Conservation (phyloP, 2,888 invertebrate species). For the Sepiola atlantica region DNA sequence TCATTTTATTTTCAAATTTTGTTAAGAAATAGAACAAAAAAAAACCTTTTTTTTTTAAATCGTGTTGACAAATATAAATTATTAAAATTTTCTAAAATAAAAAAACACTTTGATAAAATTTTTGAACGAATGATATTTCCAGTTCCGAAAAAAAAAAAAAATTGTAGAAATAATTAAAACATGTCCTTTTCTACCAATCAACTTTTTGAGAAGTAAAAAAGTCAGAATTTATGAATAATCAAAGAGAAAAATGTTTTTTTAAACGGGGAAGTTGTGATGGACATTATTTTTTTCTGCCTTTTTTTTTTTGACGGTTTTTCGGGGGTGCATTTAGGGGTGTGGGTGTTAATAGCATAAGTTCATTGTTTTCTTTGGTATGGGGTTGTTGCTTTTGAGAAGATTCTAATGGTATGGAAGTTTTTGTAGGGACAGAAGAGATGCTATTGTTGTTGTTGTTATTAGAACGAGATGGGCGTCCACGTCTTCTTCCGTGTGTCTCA, state of each 20-base stretch:
- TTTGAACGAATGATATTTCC: background rate
- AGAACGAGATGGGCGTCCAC: background rate
- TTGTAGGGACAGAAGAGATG: background rate
- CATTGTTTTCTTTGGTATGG: background rate
- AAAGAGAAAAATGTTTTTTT: background rate
- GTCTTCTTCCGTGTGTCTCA: background rate
- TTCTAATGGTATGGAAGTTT: background rate
- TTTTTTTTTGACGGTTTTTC: background rate
- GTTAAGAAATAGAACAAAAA: background rate
- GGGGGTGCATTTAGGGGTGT: slow-evolving; percentile 33
- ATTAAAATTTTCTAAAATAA: background rate
- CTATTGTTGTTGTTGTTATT: background rate
- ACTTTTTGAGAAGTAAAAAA: background rate
- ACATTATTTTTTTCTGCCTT: background rate
- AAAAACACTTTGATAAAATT: background rate
- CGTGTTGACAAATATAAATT: background rate
- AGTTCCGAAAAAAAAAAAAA: background rate
- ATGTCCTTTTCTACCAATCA: background rate
- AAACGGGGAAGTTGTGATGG: background rate
- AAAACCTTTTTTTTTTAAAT: background rate
- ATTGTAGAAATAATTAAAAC: too few species aligned
- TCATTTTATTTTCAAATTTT: background rate
- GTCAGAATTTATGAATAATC: background rate
- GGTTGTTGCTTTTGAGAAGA: background rate
- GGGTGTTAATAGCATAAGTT: background rate